phyloP scores from a whole-genome alignment of 2,888 invertebrate genomes.

The Apamea sordens region DNA sequence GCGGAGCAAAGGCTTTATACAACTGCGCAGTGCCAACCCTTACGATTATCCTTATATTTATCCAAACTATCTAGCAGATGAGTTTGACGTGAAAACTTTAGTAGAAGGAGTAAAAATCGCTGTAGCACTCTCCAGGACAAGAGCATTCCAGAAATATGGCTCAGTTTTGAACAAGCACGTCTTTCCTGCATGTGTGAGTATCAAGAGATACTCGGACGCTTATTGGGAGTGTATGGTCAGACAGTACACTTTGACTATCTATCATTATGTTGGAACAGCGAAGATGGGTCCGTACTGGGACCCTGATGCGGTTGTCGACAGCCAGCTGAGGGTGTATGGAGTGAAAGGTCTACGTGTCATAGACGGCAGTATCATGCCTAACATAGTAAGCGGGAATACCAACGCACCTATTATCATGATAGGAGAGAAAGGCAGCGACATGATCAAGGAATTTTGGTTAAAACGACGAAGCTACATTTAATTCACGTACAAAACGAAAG shows the following conservation, averaged over 20 bases:
- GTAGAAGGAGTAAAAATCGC: constrained; percentile 96
- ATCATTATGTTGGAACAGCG: constrained; percentile 96
- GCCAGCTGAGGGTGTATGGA: constrained; percentile 94
- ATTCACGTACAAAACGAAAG: constrained; percentile 61
- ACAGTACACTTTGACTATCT: constrained; percentile 95
- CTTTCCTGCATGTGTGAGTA: constrained; percentile 94
- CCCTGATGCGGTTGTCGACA: constrained; percentile 95
- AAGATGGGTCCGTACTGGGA: constrained; percentile 98
- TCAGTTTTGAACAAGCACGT: constrained; percentile 92
- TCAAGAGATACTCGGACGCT: constrained; percentile 92
- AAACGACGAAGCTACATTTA: constrained; percentile 88
- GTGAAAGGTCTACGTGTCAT: constrained; percentile 94
- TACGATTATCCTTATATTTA: constrained; percentile 97
- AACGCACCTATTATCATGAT: constrained; percentile 97
- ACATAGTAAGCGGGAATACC: constrained; percentile 95
- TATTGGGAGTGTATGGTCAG: constrained; percentile 97
- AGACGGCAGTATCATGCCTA: constrained; percentile 97
- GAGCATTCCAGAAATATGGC: constrained; percentile 93
- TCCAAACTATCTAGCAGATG: constrained; percentile 96
- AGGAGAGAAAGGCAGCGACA: constrained; percentile 96
- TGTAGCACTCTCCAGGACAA: constrained; percentile 94
- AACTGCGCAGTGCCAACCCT: constrained; percentile 95
- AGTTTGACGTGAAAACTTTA: constrained; percentile 94
- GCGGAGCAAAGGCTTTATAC: constrained; percentile 95
- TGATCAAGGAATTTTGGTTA: constrained; percentile 96